Evolutionary conservation across 2,888 invertebrate genomes (phyloP).

Genomic region (Gymnosoma rotundatum): DNA sequence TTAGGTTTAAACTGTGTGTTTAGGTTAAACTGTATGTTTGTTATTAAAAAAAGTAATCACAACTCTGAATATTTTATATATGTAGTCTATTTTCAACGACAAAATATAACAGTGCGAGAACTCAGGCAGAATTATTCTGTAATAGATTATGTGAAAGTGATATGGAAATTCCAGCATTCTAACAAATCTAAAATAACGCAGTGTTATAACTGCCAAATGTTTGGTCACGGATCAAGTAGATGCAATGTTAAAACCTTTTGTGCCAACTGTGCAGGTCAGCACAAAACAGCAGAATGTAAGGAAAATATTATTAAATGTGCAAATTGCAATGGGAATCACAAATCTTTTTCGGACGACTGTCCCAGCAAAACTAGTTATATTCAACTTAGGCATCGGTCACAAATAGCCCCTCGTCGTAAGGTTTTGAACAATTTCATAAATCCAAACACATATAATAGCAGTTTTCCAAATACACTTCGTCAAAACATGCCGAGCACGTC

Average conservation of each 20-base stretch:
- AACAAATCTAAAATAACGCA: not conserved
- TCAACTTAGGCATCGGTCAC: no score
- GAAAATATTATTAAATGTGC: slow-evolving; percentile 4
- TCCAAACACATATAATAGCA: no score
- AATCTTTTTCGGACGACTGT: not conserved
- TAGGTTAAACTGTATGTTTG: slow-evolving; percentile 24
- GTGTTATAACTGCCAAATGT: slow-evolving; percentile 32
- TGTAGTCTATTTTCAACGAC: no score
- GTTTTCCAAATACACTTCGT: no score
- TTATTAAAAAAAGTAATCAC: no score
- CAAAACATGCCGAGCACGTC: no score
- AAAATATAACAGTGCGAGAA: not conserved
- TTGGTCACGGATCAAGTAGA: slow-evolving; percentile 25
- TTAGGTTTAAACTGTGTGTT: not conserved
- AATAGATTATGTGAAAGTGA: not conserved
- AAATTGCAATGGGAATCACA: slow-evolving; percentile 17
- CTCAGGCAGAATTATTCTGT: not conserved
- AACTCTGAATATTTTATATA: no score
- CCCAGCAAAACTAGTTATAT: not conserved
- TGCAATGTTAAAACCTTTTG: slow-evolving; percentile 13
- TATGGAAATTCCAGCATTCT: slow-evolving; percentile 18
- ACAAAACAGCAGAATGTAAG: slow-evolving; percentile 3
- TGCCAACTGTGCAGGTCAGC: slow-evolving; percentile 15
- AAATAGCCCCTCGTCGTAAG: no score
- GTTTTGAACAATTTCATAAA: no score